phyloP scores from a whole-genome alignment of 2,888 invertebrate genomes.

The Drosophila atripex region DNA sequence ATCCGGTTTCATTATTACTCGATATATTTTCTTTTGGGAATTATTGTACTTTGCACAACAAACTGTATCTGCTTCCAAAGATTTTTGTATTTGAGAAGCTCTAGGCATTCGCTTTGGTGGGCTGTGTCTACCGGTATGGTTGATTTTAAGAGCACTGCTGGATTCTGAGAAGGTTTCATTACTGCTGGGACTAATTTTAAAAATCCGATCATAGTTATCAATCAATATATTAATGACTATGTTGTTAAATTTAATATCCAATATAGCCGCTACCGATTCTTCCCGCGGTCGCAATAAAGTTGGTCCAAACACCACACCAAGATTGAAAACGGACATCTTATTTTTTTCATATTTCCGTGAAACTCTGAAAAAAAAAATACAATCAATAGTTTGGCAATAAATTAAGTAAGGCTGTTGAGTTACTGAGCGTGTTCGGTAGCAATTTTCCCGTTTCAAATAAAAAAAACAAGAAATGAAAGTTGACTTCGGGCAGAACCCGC shows the following conservation, averaged over 20 bases:
- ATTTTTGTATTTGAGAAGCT: conserved; percentile 75
- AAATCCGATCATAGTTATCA: conserved; percentile 92
- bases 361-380: conserved; percentile 86
- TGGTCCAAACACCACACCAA: conserved; percentile 99
- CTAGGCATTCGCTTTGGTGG: conserved; percentile 82
- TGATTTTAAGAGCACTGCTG: conserved; percentile 12
- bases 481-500: too few relatives aligned
- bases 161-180: conserved; percentile 24
- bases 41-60: conserved; percentile 80
- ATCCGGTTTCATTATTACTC: conserved; percentile 82
- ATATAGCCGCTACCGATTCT: conserved; percentile 98
- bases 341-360: conserved; percentile 93
- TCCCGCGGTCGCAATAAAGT: conserved; percentile 97
- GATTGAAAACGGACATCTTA: conserved; percentile 98
- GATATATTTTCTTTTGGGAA: conserved; percentile 82
- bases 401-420: too few relatives aligned
- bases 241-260: conserved; percentile 99
- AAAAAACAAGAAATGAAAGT: too few relatives aligned
- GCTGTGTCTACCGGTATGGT: conserved; percentile 67
- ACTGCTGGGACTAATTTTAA: conserved; percentile 84
- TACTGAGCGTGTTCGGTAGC: too few relatives aligned
- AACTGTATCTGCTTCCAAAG: conserved; percentile 57
- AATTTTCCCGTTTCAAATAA: too few relatives aligned
- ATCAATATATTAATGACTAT: conserved; percentile 98
- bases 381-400: not conserved